phyloP scores from a whole-genome alignment of 2,113 vertebrate species.

The Pogonocichla stellata region DNA sequence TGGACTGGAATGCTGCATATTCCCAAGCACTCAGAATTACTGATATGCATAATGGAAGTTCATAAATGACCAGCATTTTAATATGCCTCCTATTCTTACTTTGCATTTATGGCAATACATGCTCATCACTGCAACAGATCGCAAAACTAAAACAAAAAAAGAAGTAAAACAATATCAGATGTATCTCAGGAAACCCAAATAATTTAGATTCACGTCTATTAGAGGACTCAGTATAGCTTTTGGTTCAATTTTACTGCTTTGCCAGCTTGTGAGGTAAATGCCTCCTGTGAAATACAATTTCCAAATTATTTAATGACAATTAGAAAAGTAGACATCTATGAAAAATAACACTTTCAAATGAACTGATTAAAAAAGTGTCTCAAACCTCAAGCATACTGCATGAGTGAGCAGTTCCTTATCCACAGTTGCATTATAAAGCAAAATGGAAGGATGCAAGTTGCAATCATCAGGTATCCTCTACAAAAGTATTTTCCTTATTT shows the following conservation, averaged over 20 bases:
- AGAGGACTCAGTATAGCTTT: neutral
- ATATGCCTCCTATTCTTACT: neutral
- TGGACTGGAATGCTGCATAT: neutral
- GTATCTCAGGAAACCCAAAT: neutral
- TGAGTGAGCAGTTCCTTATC: neutral
- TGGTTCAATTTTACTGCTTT: neutral
- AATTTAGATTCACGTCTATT: neutral
- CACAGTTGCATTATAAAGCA: neutral
- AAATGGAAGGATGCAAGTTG: neutral
- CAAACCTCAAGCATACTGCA: neutral
- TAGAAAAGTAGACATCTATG: neutral
- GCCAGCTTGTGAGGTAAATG: fast-evolving
- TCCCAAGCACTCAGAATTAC: neutral
- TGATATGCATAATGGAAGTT: neutral
- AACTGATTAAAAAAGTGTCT: neutral
- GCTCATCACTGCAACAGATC: neutral
- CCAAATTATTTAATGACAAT: neutral
- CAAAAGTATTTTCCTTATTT: neutral
- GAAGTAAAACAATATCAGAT: neutral
- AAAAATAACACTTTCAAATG: neutral
- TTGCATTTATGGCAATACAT: neutral
- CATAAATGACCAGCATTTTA: neutral
- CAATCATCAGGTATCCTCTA: neutral
- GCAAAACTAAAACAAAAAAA: neutral
- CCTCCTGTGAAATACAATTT: neutral